A percentile compares a stretch with the other conserved stretches of the same genome.
These are phyloP conservation scores for Pinna nobilis DNA, from an alignment of 1,140 invertebrate genomes.

Conservation along the genomic window DNA sequence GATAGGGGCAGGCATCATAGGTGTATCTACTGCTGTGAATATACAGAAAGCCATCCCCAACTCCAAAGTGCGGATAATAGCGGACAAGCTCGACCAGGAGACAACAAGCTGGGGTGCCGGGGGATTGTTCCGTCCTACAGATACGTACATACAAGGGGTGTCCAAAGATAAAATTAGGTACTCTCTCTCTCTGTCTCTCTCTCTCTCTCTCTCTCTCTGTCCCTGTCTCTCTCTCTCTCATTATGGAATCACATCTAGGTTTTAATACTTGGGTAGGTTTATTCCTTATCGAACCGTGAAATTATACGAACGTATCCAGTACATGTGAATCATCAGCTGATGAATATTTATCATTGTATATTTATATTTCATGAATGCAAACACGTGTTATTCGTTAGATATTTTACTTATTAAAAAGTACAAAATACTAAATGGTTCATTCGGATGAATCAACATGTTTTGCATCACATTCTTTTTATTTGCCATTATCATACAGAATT, in stretches of 20 bases:
- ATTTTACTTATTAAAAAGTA: too few species aligned
- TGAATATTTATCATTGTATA: too few species aligned
- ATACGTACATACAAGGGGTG: slow-evolving; percentile 33
- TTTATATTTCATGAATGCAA: too few species aligned
- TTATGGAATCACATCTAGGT: not conserved
- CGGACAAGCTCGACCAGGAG: slow-evolving; percentile 85
- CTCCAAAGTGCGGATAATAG: slow-evolving; percentile 83
- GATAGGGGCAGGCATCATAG: slow-evolving; percentile 71
- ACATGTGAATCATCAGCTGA: not conserved
- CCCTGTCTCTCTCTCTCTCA: too few species aligned
- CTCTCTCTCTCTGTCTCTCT: too few species aligned
- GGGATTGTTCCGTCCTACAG: slow-evolving; percentile 89
- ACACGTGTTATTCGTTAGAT: too few species aligned
- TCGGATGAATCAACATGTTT: too few species aligned
- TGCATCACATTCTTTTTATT: too few species aligned
- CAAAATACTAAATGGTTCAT: too few species aligned
- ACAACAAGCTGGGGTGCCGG: slow-evolving; percentile 91
- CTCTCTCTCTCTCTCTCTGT: too few species aligned
- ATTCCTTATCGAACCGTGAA: not conserved
- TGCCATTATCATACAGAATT: too few species aligned
- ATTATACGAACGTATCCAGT: not conserved
- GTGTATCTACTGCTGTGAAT: slow-evolving; percentile 73
- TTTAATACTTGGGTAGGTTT: not conserved
- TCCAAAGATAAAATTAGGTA: slow-evolving; percentile 34
- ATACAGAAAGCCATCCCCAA: slow-evolving; percentile 82